Percentiles rank a stretch among this genome's conserved stretches.
phyloP scores from a whole-genome alignment of 1,140 invertebrate species.

The Theocolax elegans region DNA sequence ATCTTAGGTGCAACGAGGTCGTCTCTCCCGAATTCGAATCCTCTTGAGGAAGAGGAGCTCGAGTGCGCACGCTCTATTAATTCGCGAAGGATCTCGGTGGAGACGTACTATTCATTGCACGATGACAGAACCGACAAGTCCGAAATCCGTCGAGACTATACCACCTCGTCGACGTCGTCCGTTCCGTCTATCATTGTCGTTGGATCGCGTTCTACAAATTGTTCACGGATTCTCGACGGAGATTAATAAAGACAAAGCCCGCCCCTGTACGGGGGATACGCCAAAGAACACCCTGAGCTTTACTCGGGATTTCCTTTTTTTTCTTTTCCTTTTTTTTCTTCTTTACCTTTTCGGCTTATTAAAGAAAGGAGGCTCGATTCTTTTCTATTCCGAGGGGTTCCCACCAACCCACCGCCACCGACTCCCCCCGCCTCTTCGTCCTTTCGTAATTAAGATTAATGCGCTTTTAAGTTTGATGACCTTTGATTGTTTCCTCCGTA shows the following conservation, averaged over 20 bases:
- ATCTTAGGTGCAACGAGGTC: too few relatives aligned
- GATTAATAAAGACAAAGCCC: slow-evolving; percentile 39
- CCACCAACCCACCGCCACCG: too few relatives aligned
- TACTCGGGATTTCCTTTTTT: background rate
- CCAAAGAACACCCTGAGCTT: background rate
- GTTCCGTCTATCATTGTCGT: slow-evolving; percentile 16
- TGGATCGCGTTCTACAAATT: background rate
- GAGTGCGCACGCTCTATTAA: slow-evolving; percentile 48
- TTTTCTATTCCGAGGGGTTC: background rate
- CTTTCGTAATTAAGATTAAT: too few relatives aligned
- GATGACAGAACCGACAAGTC: slow-evolving; percentile 48
- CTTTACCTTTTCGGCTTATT: background rate
- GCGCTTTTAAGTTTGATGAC: too few relatives aligned
- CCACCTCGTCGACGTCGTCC: slow-evolving; percentile 35
- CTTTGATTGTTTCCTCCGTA: too few relatives aligned
- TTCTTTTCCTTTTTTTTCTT: background rate
- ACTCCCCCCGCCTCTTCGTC: too few relatives aligned
- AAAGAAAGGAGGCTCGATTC: too few relatives aligned
- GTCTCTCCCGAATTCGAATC: slow-evolving; percentile 43
- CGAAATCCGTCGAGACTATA: slow-evolving; percentile 46
- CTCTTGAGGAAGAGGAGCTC: slow-evolving; percentile 44
- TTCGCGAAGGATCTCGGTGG: slow-evolving; percentile 49
- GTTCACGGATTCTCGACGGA: slow-evolving; percentile 9
- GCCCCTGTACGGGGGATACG: too few relatives aligned
- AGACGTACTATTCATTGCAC: slow-evolving; percentile 52